phyloP scores from a whole-genome alignment of 92 coral and sea anemone genomes.

The Phenganax marumi region DNA sequence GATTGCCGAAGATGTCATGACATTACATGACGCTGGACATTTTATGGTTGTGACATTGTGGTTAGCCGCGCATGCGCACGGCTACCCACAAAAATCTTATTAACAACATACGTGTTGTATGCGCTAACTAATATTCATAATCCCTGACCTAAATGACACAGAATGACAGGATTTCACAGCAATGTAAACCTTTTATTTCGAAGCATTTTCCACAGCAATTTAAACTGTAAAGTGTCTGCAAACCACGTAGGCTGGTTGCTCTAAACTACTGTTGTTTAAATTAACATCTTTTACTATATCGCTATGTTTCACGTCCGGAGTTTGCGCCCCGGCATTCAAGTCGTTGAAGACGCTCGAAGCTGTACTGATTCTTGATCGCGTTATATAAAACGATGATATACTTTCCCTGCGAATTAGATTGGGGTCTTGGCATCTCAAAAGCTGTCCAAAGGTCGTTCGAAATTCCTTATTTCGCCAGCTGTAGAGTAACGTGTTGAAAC shows the following conservation, averaged over 20 bases:
- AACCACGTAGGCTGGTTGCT: not conserved
- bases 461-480: slow-evolving; percentile 83
- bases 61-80: too few relatives aligned
- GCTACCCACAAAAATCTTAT: too few relatives aligned
- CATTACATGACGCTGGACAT: too few relatives aligned
- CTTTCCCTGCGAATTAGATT: slow-evolving; percentile 27
- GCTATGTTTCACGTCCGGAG: not conserved
- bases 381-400: slow-evolving; percentile 26
- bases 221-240: not conserved
- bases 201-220: not conserved
- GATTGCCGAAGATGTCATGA: too few relatives aligned
- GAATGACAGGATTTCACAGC: not conserved
- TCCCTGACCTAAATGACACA: not conserved
- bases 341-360: slow-evolving; percentile 5
- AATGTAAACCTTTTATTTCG: not conserved
- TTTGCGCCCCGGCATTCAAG: not conserved
- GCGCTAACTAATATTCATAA: too few relatives aligned
- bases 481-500: slow-evolving; percentile 81
- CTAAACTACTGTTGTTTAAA: too few relatives aligned
- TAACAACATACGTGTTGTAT: too few relatives aligned
- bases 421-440: slow-evolving; percentile 56
- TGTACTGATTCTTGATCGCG: slow-evolving; percentile 13
- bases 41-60: too few relatives aligned
- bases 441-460: slow-evolving; percentile 68
- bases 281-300: too few relatives aligned